These are phyloP conservation scores for Microcebus murinus DNA, from an alignment of 2,113 vertebrate genomes.

Conservation along the genomic window DNA sequence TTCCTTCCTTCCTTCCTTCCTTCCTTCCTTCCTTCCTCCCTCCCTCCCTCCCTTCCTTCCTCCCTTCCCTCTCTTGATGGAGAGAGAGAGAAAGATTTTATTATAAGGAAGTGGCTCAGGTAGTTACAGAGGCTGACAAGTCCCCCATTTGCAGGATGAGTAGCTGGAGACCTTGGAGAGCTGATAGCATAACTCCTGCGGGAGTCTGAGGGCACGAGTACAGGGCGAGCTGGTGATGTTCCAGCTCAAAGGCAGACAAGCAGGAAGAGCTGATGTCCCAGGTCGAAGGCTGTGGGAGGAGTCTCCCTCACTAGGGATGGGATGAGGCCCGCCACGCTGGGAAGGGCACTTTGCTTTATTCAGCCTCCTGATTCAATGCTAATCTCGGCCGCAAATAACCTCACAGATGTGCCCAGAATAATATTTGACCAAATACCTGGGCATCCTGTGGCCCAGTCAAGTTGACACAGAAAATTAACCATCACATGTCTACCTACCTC, in stretches of 20 bases:
- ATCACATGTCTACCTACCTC: not conserved
- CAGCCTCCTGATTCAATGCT: too few species aligned
- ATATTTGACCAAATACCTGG: not conserved
- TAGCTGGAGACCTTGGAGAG: not conserved
- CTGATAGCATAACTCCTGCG: not conserved
- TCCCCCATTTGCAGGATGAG: not conserved
- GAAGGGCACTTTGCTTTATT: too few species aligned
- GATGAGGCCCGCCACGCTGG: not conserved
- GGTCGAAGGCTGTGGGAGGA: not conserved
- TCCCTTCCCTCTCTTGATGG: not conserved
- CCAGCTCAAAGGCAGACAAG: not conserved
- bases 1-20: not conserved
- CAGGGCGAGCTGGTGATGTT: not conserved
- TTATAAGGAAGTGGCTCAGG: not conserved
- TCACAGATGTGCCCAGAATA: not conserved
- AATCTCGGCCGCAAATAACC: too few species aligned
- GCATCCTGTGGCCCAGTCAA: not conserved
- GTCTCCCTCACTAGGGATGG: not conserved
- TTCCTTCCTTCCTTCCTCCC: too few species aligned
- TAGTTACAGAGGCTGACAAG: not conserved
- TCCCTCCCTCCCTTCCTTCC: not conserved
- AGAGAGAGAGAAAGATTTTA: not conserved
- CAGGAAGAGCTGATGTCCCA: not conserved
- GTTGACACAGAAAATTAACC: not conserved
- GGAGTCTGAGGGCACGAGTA: not conserved